Conservation (phyloP, 2,888 invertebrate genomes). For the Leptinotarsa tumamoca region DNA sequence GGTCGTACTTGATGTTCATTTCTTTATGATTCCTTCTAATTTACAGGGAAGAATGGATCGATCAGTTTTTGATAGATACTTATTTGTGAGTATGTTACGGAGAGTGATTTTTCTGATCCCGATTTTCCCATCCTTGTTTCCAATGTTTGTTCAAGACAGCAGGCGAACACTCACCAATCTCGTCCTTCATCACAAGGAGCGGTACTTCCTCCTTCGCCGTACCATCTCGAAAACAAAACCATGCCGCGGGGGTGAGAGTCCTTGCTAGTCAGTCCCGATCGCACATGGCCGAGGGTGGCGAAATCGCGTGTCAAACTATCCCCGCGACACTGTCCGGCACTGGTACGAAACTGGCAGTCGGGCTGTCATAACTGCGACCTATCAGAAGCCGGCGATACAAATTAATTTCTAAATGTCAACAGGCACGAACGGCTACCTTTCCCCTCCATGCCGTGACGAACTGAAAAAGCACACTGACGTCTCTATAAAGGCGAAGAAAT, state of each 20-base stretch:
- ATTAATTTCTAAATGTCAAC: conserved; percentile 60
- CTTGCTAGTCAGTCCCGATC: conserved; percentile 41
- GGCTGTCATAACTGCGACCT: conserved; percentile 58
- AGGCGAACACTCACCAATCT: conserved; percentile 26
- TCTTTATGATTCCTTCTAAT: too few species aligned
- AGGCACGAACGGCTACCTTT: conserved; percentile 52
- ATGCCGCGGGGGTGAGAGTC: conserved; percentile 32
- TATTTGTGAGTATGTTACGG: too few species aligned
- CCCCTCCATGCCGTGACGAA: conserved; percentile 54
- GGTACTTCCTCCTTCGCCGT: conserved; percentile 45
- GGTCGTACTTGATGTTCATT: too few species aligned
- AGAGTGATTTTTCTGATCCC: too few species aligned
- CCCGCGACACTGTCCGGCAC: conserved; percentile 60
- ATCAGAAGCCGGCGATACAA: conserved; percentile 46
- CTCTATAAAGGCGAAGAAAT: conserved; percentile 55
- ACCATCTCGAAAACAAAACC: conserved; percentile 43
- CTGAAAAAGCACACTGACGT: conserved; percentile 54
- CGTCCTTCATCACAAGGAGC: conserved; percentile 16
- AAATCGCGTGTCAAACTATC: conserved; percentile 54
- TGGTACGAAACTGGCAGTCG: conserved; percentile 51
- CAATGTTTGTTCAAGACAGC: not conserved
- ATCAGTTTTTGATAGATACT: too few species aligned
- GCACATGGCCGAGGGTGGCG: conserved; percentile 49
- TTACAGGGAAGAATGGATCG: too few species aligned
- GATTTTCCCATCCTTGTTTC: not conserved